Conservation (phyloP, 2,113 vertebrate species). For the Numenius arquata region DNA sequence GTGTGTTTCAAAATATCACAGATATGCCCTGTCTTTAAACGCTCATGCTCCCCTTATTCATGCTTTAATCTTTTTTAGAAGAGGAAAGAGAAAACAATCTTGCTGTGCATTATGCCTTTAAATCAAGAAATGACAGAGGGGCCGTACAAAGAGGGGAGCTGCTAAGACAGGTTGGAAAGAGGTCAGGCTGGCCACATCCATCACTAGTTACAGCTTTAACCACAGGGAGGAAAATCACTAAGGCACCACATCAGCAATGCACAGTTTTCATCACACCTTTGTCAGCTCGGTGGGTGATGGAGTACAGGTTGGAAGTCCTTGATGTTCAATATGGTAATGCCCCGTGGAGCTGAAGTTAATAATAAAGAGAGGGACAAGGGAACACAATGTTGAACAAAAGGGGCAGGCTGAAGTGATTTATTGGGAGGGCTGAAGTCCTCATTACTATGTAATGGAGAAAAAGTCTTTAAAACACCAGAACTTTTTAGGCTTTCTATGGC, state of each 20-base stretch:
- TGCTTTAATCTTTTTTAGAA: not conserved
- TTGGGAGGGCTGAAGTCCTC: not conserved
- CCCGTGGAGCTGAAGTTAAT: not conserved
- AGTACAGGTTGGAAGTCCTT: not conserved
- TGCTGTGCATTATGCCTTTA: not conserved
- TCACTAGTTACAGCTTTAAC: not conserved
- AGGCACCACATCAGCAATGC: not conserved
- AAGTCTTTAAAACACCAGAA: not conserved
- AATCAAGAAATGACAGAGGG: not conserved
- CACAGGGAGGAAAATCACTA: not conserved
- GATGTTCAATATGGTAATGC: not conserved
- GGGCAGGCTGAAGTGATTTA: not conserved
- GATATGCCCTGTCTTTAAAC: not conserved
- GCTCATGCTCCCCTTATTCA: not conserved
- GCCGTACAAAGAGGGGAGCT: not conserved
- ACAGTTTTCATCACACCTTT: not conserved
- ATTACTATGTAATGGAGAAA: not conserved
- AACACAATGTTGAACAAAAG: not conserved
- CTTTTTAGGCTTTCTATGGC: not conserved
- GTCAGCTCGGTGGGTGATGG: not conserved
- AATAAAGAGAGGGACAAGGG: not conserved
- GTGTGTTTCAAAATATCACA: not conserved
- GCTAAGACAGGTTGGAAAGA: not conserved
- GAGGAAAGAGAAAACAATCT: not conserved
- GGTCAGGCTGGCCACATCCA: not conserved